These are phyloP conservation scores for Oegoconia quadripuncta DNA, from an alignment of 2,888 invertebrate genomes.

Conservation along the genomic window DNA sequence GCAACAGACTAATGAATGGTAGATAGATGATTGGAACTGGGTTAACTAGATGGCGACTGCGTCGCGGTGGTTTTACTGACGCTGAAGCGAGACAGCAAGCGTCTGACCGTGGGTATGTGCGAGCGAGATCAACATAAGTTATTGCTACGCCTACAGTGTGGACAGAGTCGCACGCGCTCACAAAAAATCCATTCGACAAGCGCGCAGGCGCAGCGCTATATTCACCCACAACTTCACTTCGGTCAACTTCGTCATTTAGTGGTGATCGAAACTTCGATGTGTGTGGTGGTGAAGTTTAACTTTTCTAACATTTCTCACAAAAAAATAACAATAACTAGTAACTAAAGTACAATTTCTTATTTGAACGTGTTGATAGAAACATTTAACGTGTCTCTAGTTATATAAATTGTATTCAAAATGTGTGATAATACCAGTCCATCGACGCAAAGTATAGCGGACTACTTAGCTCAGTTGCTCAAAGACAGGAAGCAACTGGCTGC, in stretches of 20 bases:
- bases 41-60: slow-evolving; percentile 66
- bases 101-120: slow-evolving; percentile 23
- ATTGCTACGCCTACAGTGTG: slow-evolving; percentile 72
- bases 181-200: slow-evolving; percentile 68
- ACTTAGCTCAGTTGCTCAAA: slow-evolving; percentile 99
- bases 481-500: slow-evolving; percentile 99
- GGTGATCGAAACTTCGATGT: slow-evolving; percentile 75
- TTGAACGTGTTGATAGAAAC: slow-evolving; percentile 64
- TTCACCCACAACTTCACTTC: slow-evolving; percentile 78
- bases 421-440: slow-evolving; percentile 82
- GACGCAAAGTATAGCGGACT: slow-evolving; percentile 99
- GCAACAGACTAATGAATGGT: slow-evolving; percentile 23
- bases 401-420: slow-evolving; percentile 69
- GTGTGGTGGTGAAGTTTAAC: slow-evolving; percentile 78
- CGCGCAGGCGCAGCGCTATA: slow-evolving; percentile 73
- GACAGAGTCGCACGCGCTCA: slow-evolving; percentile 72
- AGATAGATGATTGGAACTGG: slow-evolving; percentile 39
- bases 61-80: slow-evolving; percentile 33
- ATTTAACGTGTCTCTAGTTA: slow-evolving; percentile 69
- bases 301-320: slow-evolving; percentile 76
- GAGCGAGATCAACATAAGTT: slow-evolving; percentile 58
- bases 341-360: slow-evolving; percentile 71
- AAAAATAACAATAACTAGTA: slow-evolving; percentile 73
- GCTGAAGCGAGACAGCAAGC: slow-evolving; percentile 35
- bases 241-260: slow-evolving; percentile 76